Evolutionary conservation across 2,797 vertebrate species (phyloP).

Genomic region (Eidolon dupreanum): DNA sequence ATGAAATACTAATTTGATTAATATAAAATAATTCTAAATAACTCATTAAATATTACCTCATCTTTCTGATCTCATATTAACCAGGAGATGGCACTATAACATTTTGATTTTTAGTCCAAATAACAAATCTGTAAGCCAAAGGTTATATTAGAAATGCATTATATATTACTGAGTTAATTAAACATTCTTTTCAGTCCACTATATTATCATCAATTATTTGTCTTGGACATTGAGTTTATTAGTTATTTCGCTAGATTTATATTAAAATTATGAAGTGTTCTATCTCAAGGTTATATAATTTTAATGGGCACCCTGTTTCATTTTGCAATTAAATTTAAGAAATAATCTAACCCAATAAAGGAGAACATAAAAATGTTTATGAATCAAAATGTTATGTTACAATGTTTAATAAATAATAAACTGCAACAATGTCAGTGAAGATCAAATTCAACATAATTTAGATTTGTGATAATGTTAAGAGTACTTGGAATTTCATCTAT

Average conservation of each 20-base stretch:
- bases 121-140: slow-evolving; percentile 61
- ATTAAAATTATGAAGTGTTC: slow-evolving; percentile 17
- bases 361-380: slow-evolving; percentile 23
- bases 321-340: slow-evolving; percentile 30
- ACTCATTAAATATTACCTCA: not conserved
- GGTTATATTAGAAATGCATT: not conserved
- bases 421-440: not conserved
- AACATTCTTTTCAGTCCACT: not conserved
- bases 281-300: not conserved
- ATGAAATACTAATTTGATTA: slow-evolving; percentile 1
- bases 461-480: not conserved
- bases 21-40: slow-evolving; percentile 18
- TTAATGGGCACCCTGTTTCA: slow-evolving; percentile 30
- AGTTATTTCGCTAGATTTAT: not conserved
- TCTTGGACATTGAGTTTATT: slow-evolving; percentile 3
- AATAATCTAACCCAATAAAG: not conserved
- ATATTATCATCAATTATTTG: slow-evolving; percentile 28
- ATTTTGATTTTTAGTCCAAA: slow-evolving; percentile 36
- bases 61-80: not conserved
- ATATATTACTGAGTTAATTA: not conserved
- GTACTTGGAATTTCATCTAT: not conserved
- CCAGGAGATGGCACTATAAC: slow-evolving; percentile 72
- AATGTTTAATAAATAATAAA: not conserved
- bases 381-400: not conserved
- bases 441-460: not conserved